Evolutionary conservation across 2,888 invertebrate genomes (phyloP).

Genomic region (Leptopterna dolabrata): DNA sequence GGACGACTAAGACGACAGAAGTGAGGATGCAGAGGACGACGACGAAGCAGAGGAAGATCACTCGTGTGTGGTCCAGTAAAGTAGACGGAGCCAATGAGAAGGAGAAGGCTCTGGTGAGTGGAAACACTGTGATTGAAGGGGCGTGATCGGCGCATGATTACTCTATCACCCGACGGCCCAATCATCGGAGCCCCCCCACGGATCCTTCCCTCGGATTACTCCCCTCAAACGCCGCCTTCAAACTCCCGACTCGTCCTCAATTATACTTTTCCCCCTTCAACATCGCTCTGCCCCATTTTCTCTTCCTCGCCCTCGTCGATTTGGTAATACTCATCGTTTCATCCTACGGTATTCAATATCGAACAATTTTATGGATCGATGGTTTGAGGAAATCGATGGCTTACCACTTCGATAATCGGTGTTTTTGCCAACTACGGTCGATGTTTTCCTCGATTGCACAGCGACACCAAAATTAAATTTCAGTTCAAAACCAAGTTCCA

Average conservation of each 20-base stretch:
- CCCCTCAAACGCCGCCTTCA: background rate
- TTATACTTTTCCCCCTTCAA: background rate
- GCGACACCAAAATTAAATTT: too few relatives aligned
- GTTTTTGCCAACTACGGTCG: too few relatives aligned
- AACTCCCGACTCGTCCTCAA: background rate
- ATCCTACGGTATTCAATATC: too few relatives aligned
- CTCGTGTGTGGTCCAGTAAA: conserved; percentile 53
- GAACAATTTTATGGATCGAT: too few relatives aligned
- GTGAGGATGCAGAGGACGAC: too few relatives aligned
- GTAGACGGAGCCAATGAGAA: conserved; percentile 5
- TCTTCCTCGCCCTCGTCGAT: background rate
- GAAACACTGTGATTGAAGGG: conserved; percentile 54
- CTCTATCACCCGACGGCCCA: conserved; percentile 49
- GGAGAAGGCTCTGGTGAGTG: background rate
- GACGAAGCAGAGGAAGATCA: background rate
- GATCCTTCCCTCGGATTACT: background rate
- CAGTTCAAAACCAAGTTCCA: too few relatives aligned
- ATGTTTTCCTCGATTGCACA: too few relatives aligned
- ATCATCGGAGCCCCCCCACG: conserved; percentile 19
- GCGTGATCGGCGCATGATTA: conserved; percentile 50
- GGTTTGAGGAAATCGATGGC: too few relatives aligned
- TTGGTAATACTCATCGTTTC: too few relatives aligned
- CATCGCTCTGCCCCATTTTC: conserved; percentile 20
- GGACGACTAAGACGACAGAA: too few relatives aligned
- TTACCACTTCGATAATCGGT: too few relatives aligned